Evolutionary conservation across 2,888 invertebrate species (phyloP), one percentile per base, ranked within the genome.

Genomic region (Theristus sp.): DNA sequence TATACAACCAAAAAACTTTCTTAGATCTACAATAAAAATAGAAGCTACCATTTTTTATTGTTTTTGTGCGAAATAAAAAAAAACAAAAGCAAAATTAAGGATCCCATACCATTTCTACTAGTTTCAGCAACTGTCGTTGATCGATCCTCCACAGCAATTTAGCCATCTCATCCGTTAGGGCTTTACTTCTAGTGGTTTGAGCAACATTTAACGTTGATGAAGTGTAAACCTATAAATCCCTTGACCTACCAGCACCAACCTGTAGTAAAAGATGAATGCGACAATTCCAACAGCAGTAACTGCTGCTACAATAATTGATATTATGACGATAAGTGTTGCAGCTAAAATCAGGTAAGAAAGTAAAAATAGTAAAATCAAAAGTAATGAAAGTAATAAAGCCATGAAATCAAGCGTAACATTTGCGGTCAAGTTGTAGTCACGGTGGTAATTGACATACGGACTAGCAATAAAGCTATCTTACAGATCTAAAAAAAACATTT

Each of bases 31-130:
- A n/a, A n/a, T n/a, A n/a, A n/a, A n/a, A n/a, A n/a, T n/a, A n/a
- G n/a, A n/a, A n/a, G n/a, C n/a, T n/a, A n/a, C n/a, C n/a, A n/a
- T n/a, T n/a, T n/a, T n/a, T n/a, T n/a, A n/a, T n/a, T n/a, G n/a
- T n/a, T n/a, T n/a, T n/a, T n/a, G n/a, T n/a, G n/a, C n/a, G n/a
- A n/a, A n/a, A n/a, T n/a, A n/a, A n/a, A n/a, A n/a, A n/a, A n/a
- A n/a, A 52, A 22, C 20, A n/a, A 52, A 55, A 26, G 22, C 55
- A 26, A 22, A n/a, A n/a, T n/a, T n/a, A n/a, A n/a, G n/a, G n/a
- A n/a, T n/a, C n/a, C n/a, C n/a, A n/a, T n/a, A 61, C 61, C 57
- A 61, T 22, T n/a, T 61, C 58, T 1, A 61, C 61, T 1, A 61
- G 47, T 53, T 52, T 57, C n/a, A 17, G 25, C 25, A 61, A 6